These are phyloP conservation scores for Myrmecobius fasciatus DNA, from an alignment of 2,113 vertebrate genomes.

Conservation along the genomic window DNA sequence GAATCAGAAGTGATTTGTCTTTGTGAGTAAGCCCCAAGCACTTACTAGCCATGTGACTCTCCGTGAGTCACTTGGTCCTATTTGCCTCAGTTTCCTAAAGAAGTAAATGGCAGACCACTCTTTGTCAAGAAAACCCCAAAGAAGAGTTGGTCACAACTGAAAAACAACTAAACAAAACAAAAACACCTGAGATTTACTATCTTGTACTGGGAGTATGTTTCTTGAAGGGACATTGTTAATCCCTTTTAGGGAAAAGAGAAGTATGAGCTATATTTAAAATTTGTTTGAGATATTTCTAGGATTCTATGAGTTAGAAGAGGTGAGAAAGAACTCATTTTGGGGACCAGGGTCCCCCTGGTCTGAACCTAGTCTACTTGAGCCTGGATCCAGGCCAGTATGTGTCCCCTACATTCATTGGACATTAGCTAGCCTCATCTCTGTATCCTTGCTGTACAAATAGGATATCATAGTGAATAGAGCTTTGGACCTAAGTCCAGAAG, in stretches of 20 bases:
- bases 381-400: not conserved
- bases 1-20: not conserved
- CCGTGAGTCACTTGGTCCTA: not conserved
- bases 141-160: too few species aligned
- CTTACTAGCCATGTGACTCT: not conserved
- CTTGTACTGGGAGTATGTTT: not conserved
- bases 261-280: not conserved
- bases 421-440: not conserved
- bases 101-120: too few species aligned
- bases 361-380: not conserved
- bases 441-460: not conserved
- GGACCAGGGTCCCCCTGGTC: too few species aligned
- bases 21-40: not conserved
- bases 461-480: not conserved
- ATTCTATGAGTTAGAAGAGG: not conserved
- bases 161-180: too few species aligned
- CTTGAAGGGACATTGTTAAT: not conserved
- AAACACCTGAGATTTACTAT: not conserved
- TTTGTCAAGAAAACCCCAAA: too few species aligned
- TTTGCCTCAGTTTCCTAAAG: not conserved
- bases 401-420: not conserved
- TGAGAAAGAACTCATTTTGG: not conserved
- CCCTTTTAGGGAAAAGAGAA: not conserved
- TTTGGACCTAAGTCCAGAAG: not conserved
- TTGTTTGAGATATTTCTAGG: not conserved